Evolutionary conservation across 2,113 vertebrate genomes (phyloP).

Genomic region (Datnioides undecimradiatus): DNA sequence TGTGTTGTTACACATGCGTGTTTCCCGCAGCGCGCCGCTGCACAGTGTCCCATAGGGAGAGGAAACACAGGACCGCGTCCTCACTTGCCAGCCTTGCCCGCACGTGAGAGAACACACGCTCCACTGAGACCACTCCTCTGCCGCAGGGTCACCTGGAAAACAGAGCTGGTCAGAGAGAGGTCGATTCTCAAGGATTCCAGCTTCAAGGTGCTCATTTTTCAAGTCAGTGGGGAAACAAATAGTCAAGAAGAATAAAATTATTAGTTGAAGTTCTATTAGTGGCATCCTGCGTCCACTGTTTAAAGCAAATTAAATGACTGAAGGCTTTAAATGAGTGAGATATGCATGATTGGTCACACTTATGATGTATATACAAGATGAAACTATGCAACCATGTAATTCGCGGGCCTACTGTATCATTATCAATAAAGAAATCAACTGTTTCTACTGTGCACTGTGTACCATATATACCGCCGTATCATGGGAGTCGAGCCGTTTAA

Average conservation of each 20-base stretch:
- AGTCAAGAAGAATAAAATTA: not conserved
- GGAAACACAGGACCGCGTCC: constrained; percentile 96
- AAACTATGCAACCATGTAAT: not conserved
- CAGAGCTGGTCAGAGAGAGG: constrained; percentile 12
- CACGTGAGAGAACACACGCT: constrained; percentile 98
- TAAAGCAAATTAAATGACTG: not conserved
- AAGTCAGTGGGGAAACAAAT: not conserved
- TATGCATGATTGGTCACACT: no score
- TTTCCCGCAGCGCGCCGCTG: constrained; percentile 95
- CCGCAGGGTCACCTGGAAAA: constrained; percentile 92
- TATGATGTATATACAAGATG: no score
- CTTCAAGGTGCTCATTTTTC: not conserved
- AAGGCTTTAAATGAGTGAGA: not conserved
- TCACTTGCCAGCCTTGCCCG: constrained; percentile 96
- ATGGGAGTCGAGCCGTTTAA: not conserved
- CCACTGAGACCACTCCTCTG: constrained; percentile 99
- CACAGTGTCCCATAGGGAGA: constrained; percentile 98
- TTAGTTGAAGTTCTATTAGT: not conserved
- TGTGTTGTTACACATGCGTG: constrained; percentile 95
- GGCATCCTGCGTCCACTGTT: not conserved
- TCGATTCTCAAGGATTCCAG: not conserved
- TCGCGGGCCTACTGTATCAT: not conserved
- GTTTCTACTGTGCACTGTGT: not conserved
- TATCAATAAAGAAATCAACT: not conserved
- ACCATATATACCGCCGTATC: not conserved